Percentiles rank a stretch among this genome's conserved stretches.
Conservation (phyloP, 1,140 invertebrate genomes). For the Sipha flava region DNA sequence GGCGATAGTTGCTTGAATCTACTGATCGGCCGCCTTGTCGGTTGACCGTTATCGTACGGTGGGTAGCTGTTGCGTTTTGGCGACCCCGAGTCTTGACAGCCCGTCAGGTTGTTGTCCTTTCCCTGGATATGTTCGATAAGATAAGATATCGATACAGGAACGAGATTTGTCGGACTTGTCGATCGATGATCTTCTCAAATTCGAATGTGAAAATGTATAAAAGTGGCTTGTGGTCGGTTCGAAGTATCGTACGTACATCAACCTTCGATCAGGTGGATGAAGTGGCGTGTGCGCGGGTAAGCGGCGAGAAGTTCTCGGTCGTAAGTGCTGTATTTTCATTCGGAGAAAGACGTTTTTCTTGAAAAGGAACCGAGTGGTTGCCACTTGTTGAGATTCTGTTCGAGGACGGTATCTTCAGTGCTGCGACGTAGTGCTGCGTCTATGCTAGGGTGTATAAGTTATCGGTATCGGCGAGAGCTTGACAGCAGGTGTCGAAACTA, state of each 20-base stretch:
- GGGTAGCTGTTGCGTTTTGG: no score
- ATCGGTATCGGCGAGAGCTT: neutral
- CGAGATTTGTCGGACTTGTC: neutral
- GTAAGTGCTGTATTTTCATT: no score
- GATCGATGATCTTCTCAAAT: neutral
- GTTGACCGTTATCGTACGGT: no score
- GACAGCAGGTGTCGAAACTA: neutral
- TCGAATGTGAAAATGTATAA: neutral
- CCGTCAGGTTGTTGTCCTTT: neutral
- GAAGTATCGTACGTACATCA: neutral
- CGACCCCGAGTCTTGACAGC: neutral
- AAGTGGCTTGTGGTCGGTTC: neutral
- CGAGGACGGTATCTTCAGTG: neutral
- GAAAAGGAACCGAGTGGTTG: no score
- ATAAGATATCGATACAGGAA: neutral
- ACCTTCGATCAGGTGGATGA: neutral
- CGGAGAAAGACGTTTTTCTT: no score
- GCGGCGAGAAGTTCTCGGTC: no score
- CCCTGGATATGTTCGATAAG: neutral
- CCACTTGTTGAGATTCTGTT: no score
- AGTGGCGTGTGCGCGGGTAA: no score
- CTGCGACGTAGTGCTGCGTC: neutral
- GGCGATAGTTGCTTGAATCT: neutral
- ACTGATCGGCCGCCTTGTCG: neutral
- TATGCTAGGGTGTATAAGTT: neutral